These are phyloP conservation scores for Lepidurus couesii DNA, from an alignment of 1,140 invertebrate species.

Conservation along the genomic window DNA sequence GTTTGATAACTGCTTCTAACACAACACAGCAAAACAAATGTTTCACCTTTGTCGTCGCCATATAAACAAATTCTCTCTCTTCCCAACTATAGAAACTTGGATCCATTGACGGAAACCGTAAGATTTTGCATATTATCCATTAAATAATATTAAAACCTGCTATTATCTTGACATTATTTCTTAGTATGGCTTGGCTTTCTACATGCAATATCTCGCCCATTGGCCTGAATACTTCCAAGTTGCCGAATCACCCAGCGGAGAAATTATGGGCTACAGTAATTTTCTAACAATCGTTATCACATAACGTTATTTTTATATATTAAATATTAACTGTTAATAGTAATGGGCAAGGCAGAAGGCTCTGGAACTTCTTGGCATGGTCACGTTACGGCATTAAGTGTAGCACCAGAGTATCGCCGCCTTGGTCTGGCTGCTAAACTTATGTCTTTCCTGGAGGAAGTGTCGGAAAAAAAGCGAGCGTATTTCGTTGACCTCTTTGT, in stretches of 20 bases:
- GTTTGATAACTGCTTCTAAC: constrained; percentile 45
- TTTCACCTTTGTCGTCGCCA: constrained; percentile 28
- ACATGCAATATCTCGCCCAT: constrained; percentile 93
- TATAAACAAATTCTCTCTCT: constrained; percentile 31
- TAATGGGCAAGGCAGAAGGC: constrained; percentile 99
- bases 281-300: constrained; percentile 40
- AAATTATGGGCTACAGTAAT: constrained; percentile 98
- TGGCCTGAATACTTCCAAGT: constrained; percentile 99
- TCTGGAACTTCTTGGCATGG: constrained; percentile 95
- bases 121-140: constrained; percentile 47
- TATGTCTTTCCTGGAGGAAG: constrained; percentile 92
- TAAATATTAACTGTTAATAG: constrained; percentile 52
- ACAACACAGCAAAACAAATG: background rate
- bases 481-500: constrained; percentile 99
- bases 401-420: constrained; percentile 88
- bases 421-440: constrained; percentile 84
- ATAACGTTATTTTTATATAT: constrained; percentile 24
- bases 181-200: constrained; percentile 92
- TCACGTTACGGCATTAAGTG: constrained; percentile 94
- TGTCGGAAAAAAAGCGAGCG: constrained; percentile 91
- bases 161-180: constrained; percentile 23
- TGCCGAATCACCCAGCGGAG: constrained; percentile 85
- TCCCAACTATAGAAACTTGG: constrained; percentile 68
- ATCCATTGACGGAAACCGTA: constrained; percentile 92
- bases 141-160: constrained; percentile 30